Evolutionary conservation across 2,113 vertebrate genomes (phyloP), one percentile per base, ranked within the genome.

Genomic region (Alaudala cheleensis): DNA sequence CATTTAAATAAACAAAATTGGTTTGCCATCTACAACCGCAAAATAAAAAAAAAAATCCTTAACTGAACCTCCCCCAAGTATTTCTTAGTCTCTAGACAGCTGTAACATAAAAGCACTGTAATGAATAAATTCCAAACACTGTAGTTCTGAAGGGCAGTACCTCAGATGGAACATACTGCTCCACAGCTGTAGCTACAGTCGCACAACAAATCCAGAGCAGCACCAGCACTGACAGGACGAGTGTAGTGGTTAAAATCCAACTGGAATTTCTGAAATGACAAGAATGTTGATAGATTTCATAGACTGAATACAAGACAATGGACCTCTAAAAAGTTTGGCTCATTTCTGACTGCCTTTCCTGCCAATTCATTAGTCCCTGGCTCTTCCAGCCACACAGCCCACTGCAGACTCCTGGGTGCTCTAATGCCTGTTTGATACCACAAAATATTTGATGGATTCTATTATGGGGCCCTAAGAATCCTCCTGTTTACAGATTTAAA

Each of bases 131-230:
- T 28, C 11, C 39, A 71, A 64, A 23, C 34, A 45, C 3, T 54
- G 0, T 13, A 44, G 21, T 9, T 58, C 44, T n/a, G 84, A 72
- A 70, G 12, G 1, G 56, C 42, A 37, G 97, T 97, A 99, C 99
- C 98, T 99, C 99, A 70, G 98, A 97, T 33, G 99, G 98, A 58
- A 99, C 98, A 83, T 99, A 99, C 62, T 99, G 99, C 90, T 99
- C 99, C 12, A 98, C 98, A 81, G 99, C 99, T 31, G 99, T 99
- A n/a, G 99, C 99, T 92, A 99, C 98, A 39, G 99, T 99, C 3
- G 99, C 99, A 90, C 99, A 99, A 95, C 99, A 99, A 94, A 99
- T 99, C 99, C 99, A 99, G 84, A 99, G 99, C 73, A 99, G 97
- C 34, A 99, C 99, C 97, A 99, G 91, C 81, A 99, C 98, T 1